Evolutionary conservation across 2,888 invertebrate genomes (phyloP).

Genomic region (Sisyra terminalis): DNA sequence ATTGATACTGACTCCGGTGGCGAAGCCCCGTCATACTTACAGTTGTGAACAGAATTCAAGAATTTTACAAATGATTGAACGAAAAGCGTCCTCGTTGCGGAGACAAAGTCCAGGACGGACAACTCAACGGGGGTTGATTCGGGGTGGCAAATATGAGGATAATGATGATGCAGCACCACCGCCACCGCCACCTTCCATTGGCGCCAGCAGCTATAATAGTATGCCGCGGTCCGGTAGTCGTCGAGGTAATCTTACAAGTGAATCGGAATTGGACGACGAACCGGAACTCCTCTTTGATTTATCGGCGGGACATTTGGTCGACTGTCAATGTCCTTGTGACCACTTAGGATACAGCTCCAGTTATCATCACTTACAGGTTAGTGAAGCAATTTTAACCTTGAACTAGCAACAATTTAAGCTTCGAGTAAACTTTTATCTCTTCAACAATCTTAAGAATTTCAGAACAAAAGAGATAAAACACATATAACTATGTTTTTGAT

Average conservation of each 20-base stretch:
- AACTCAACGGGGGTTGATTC: not conserved
- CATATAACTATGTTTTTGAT: too few relatives aligned
- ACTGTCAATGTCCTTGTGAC: slow-evolving; percentile 8
- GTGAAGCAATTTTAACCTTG: not conserved
- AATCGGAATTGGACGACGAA: slow-evolving; percentile 8
- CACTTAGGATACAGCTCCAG: slow-evolving; percentile 1
- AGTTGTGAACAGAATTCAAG: slow-evolving; percentile 32
- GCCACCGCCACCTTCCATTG: not conserved
- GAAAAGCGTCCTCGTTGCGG: slow-evolving; percentile 15
- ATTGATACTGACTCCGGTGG: not conserved
- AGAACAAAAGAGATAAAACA: too few relatives aligned
- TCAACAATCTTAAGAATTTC: too few relatives aligned
- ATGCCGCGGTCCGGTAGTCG: not conserved
- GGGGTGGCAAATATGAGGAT: not conserved
- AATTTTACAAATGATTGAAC: slow-evolving; percentile 28
- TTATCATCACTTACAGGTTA: slow-evolving; percentile 7
- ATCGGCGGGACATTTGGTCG: slow-evolving; percentile 7
- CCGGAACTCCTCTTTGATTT: slow-evolving; percentile 7
- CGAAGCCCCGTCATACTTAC: slow-evolving; percentile 2
- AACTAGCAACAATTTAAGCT: too few relatives aligned
- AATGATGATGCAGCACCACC: not conserved
- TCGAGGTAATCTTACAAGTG: slow-evolving; percentile 8
- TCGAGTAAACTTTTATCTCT: too few relatives aligned
- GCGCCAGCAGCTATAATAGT: not conserved
- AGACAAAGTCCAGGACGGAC: not conserved